Conservation (phyloP, 2,797 vertebrate species). For the Diplodus puntazzo region DNA sequence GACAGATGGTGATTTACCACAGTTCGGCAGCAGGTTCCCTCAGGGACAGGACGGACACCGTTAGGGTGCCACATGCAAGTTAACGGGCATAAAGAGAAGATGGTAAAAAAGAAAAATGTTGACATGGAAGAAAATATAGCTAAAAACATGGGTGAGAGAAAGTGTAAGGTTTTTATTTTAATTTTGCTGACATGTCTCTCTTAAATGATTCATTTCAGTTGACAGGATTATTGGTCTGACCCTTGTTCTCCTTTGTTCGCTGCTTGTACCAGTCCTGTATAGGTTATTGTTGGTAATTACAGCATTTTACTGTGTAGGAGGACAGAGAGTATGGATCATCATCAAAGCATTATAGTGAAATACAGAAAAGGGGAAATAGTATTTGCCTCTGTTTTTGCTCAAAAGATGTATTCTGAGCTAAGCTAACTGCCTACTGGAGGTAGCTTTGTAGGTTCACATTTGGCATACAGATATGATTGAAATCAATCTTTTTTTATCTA, state of each 20-base stretch:
- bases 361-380: neutral
- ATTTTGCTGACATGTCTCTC: neutral
- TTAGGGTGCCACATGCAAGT: neutral
- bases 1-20: constrained; percentile 82
- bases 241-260: neutral
- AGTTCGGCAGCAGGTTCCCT: constrained; percentile 54
- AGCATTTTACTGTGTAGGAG: neutral
- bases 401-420: neutral
- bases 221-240: neutral
- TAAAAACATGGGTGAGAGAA: neutral
- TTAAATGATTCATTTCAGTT: neutral
- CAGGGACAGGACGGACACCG: constrained; percentile 31
- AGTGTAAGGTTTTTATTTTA: neutral
- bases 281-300: neutral
- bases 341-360: neutral
- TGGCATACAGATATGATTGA: neutral
- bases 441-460: neutral
- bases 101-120: neutral
- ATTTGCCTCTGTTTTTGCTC: neutral
- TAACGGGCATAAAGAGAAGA: constrained; percentile 26
- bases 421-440: neutral
- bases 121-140: neutral
- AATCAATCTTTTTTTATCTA: too few relatives aligned
- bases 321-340: neutral
- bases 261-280: neutral